Conservation (phyloP, 2,113 vertebrate species). For the Oncorhynchus nerka region DNA sequence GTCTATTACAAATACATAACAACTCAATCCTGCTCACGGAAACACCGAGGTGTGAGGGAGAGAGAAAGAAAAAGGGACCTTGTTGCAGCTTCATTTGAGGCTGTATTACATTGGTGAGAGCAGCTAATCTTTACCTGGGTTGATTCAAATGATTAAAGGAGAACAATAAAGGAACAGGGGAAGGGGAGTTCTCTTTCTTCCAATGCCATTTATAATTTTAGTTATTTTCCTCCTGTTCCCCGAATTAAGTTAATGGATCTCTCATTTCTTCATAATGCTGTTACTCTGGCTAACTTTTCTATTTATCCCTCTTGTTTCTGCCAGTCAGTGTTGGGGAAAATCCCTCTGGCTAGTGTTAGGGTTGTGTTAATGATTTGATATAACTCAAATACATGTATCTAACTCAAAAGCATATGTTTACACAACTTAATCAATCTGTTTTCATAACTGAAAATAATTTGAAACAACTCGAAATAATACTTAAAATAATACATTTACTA, state of each 20-base stretch:
- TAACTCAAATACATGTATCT: too few relatives aligned
- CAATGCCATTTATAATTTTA: constrained; percentile 63
- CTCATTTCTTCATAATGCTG: constrained; percentile 6
- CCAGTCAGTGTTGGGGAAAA: too few relatives aligned
- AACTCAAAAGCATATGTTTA: too few relatives aligned
- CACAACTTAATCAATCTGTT: too few relatives aligned
- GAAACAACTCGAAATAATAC: too few relatives aligned
- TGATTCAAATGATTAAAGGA: constrained; percentile 93
- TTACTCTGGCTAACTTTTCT: not conserved
- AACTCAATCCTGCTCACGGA: constrained; percentile 90
- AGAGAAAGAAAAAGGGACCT: constrained; percentile 80
- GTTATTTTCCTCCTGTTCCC: constrained; percentile 29
- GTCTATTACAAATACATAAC: constrained; percentile 99
- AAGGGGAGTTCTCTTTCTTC: constrained; percentile 61
- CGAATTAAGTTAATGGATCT: constrained; percentile 40
- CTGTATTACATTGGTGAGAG: constrained; percentile 96
- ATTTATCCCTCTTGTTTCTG: too few relatives aligned
- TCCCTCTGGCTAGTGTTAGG: too few relatives aligned
- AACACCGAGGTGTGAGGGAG: constrained; percentile 49
- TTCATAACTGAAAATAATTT: too few relatives aligned
- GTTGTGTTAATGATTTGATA: too few relatives aligned
- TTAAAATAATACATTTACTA: too few relatives aligned
- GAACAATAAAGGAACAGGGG: constrained; percentile 79
- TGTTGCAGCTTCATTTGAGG: constrained; percentile 91
- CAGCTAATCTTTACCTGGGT: constrained; percentile 98